Base-by-base conservation (phyloP, 2,797 vertebrate genomes). In the Chrysocyon brachyurus region DNA sequence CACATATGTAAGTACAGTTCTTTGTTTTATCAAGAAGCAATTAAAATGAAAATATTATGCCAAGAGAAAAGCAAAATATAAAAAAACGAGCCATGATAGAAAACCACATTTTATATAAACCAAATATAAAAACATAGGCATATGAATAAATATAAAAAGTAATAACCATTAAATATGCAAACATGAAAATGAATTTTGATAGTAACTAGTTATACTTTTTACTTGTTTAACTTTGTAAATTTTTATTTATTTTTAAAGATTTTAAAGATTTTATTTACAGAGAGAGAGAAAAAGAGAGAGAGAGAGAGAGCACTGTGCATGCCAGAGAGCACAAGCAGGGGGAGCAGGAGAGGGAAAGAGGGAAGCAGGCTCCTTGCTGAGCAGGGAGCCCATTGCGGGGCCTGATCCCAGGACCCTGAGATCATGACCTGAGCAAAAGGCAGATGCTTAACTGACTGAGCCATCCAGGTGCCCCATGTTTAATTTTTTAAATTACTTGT, bases 91-190 rank as follows among this genome's bases (percentile, higher is more conserved):
- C 49, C 78, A 82, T 59, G 31, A 85, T 49, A 77, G 75, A 75
- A 85, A 92, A n/a, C 15, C 6, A 95, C 12, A 68, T 73, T 95
- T 87, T 81, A 49, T 52, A 83, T 87, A 36, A 90, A 61, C 4
- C 19, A 57, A 2, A 95, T n/a, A n/a, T 52, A 31, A 40, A 90
- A 63, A 88, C 5, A n/a, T 4, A 94, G 28, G 3, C 52, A 61
- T 4, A 46, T 54, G 59, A 24, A n/a, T 24, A 92, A 90, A 83
- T 78, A 28, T 7, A 49, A 28, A 70, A 91, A 85, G 90, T 66
- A 24, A 72, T 79, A 94, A 88, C 68, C 33, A 3, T 61, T 81
- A 94, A 97, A 89, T 63, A n/a, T 61, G 24, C 10, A 61, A 94
- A 91, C 2, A 33, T 52, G n/a, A 93, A 93, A 70, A 61, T 68